phyloP scores from a whole-genome alignment of 2,113 vertebrate species.

The Colaptes auratus region DNA sequence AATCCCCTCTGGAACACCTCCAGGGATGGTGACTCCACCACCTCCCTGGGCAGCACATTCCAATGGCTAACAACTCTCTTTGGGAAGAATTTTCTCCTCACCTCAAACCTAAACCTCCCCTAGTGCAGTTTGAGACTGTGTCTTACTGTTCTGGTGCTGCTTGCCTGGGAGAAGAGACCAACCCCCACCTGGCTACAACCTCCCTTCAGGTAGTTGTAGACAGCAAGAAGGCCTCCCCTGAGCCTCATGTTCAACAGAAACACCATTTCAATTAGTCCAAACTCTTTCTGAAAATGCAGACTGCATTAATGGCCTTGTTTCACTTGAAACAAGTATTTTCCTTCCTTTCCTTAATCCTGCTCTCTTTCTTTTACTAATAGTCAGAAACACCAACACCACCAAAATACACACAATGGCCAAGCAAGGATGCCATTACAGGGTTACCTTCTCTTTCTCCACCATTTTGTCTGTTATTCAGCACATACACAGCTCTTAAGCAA shows the following conservation, averaged over 20 bases:
- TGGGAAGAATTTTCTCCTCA: too few species aligned
- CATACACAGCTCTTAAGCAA: not conserved
- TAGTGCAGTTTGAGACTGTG: too few species aligned
- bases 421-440: not conserved
- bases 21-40: too few species aligned
- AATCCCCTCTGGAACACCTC: too few species aligned
- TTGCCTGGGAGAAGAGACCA: too few species aligned
- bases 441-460: rapidly evolving
- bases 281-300: not conserved
- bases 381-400: not conserved
- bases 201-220: too few species aligned
- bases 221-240: too few species aligned
- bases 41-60: too few species aligned
- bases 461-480: not conserved
- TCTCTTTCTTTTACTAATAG: not conserved
- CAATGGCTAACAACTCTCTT: too few species aligned
- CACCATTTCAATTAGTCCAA: not conserved
- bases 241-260: not conserved
- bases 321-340: not conserved
- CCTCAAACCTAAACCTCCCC: too few species aligned
- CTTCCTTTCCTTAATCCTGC: not conserved
- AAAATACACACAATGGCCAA: not conserved
- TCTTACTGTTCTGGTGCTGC: too few species aligned
- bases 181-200: too few species aligned
- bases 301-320: not conserved